A percentile compares a stretch with the other conserved stretches of the same genome.
Evolutionary conservation across 1,140 invertebrate genomes (phyloP).

Genomic region (Dufourea novaeangliae): DNA sequence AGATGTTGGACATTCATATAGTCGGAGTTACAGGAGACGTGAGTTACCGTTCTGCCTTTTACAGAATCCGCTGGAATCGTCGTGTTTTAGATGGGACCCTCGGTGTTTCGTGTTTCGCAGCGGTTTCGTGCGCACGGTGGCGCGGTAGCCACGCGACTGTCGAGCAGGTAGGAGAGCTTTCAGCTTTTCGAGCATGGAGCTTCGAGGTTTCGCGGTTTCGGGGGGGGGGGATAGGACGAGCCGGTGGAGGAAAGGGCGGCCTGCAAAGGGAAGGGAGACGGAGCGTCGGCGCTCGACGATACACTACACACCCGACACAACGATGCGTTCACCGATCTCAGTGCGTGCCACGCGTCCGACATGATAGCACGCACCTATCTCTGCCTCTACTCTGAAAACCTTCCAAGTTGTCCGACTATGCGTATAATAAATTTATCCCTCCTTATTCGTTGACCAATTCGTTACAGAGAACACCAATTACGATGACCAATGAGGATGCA

Average conservation of each 20-base stretch:
- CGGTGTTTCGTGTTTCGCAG: slow-evolving; percentile 44
- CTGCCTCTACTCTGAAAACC: not conserved
- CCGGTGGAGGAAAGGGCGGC: slow-evolving; percentile 51
- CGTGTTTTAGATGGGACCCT: not conserved
- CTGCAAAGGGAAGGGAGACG: slow-evolving; percentile 61
- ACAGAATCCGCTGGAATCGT: not conserved
- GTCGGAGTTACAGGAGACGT: too few species aligned
- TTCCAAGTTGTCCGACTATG: not conserved
- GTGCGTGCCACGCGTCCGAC: slow-evolving; percentile 74
- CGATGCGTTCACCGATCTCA: slow-evolving; percentile 67
- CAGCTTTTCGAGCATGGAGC: slow-evolving; percentile 69
- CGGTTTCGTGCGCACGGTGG: slow-evolving; percentile 72
- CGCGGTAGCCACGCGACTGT: slow-evolving; percentile 78
- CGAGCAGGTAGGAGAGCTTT: slow-evolving; percentile 72
- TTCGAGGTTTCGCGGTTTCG: slow-evolving; percentile 75
- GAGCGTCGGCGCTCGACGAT: slow-evolving; percentile 78
- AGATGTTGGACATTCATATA: too few species aligned
- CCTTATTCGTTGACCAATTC: not conserved
- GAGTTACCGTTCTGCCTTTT: too few species aligned
- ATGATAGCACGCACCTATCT: slow-evolving; percentile 64
- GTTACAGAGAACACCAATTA: too few species aligned
- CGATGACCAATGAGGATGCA: too few species aligned
- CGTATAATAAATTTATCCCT: not conserved
- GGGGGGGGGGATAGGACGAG: slow-evolving; percentile 57
- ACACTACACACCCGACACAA: slow-evolving; percentile 71